These are phyloP conservation scores for Gobiocypris rarus DNA, from an alignment of 2,113 vertebrate species.

Conservation along the genomic window DNA sequence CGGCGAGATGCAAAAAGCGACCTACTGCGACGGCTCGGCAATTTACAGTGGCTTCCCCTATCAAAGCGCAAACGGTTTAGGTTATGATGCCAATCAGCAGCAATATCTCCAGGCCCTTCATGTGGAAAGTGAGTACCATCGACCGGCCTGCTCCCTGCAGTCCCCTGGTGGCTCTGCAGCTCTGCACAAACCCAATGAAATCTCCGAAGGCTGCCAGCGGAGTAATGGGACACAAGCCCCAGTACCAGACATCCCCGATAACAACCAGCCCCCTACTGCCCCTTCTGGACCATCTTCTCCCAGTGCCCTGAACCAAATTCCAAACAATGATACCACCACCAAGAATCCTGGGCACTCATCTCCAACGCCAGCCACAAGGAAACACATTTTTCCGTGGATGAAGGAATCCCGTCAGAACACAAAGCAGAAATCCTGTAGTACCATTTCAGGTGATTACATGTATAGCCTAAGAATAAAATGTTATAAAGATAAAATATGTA, in stretches of 20 bases:
- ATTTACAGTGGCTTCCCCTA: conserved; percentile 99
- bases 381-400: conserved; percentile 99
- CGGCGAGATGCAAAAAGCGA: conserved; percentile 99
- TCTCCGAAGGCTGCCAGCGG: conserved; percentile 89
- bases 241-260: conserved; percentile 80
- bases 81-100: conserved; percentile 97
- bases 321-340: conserved; percentile 83
- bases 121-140: conserved; percentile 93
- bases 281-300: conserved; percentile 79
- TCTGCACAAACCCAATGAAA: conserved; percentile 89
- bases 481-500: background rate
- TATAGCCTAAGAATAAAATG: background rate
- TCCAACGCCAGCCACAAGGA: conserved; percentile 81
- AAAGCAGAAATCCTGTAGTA: conserved; percentile 95
- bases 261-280: conserved; percentile 77
- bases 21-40: conserved; percentile 98
- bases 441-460: conserved; percentile 91
- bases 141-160: conserved; percentile 95
- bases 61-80: conserved; percentile 98
- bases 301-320: conserved; percentile 85
- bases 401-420: conserved; percentile 97
- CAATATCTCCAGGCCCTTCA: conserved; percentile 91
- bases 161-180: conserved; percentile 84
- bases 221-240: conserved; percentile 83
- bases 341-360: conserved; percentile 86